Base-by-base conservation (phyloP, 1,140 invertebrate genomes). In the Calliphora vicina region DNA sequence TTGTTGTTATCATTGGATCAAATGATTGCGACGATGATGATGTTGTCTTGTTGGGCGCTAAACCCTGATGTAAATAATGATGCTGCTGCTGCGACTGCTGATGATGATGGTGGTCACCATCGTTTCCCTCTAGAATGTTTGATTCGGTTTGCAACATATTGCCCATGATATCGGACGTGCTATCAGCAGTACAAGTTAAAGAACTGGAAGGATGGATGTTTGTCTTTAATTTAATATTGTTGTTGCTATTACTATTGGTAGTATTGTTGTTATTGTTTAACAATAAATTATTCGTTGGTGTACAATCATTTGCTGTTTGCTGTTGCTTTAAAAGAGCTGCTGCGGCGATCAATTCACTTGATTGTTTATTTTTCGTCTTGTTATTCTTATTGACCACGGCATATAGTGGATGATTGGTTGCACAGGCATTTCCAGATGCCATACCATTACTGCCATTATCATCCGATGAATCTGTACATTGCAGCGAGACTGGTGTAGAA, bases 361-460 rank as follows among this genome's bases (percentile, higher is more conserved):
- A 13, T 83, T 84, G 85, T 85, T 80, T 78, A 45, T 78, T 89
- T 61, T 88, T 90, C 45, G 86, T 81, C 83, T 90, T 90, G 83
- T 90, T 88, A 81, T 88, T 87, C 82, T 90, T 90, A 84, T 90
- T 90, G 4, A 90, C 88, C 80, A 90, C 87, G 13, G 89, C 89
- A 83, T 90, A 90, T 12, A 90, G 88, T 8, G 89, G 88, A 25
- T 88, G 85, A 73, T 84, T 71, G 20, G 29, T 27, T 83, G 82
- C 25, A 74, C 72, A 71, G 73, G 12, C 61, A 35, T 71, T 23
- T 80, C 45, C 42, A 82, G 43, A 26, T 15, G 74, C 57, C 6
- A 10, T 35, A 83, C 83, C 25, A 57, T 78, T 67, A 35, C 26
- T 27, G 27, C 12, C 50, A 29, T n/a, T 81, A 8, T 27, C 42